Percentiles rank a stretch among this genome's conserved stretches.
Conservation (phyloP, 2,113 vertebrate genomes). For the Sitta europaea region DNA sequence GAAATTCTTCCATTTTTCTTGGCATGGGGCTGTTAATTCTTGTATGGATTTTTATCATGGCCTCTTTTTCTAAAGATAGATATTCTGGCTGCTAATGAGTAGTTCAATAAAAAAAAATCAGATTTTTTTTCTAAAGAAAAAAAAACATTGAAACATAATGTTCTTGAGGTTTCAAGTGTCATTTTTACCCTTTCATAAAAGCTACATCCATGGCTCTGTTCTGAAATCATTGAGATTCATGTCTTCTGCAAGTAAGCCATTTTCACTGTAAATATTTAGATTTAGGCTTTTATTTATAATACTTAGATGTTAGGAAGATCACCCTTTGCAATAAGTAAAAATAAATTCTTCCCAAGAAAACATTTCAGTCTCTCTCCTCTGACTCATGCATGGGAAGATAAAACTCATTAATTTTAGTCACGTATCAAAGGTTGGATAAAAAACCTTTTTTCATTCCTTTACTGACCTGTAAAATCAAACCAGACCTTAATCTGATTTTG, state of each 20-base stretch:
- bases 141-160: background rate
- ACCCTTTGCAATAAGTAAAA: background rate
- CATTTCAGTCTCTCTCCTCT: background rate
- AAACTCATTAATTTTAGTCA: background rate
- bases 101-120: background rate
- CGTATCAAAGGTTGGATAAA: background rate
- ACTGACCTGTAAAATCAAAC: background rate
- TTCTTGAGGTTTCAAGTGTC: background rate
- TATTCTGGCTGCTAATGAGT: background rate
- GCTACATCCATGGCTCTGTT: background rate
- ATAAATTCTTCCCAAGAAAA: background rate
- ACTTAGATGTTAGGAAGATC: background rate
- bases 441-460: background rate
- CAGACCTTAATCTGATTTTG: background rate
- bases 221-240: background rate
- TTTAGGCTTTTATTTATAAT: background rate
- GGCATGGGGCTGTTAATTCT: background rate
- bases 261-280: background rate
- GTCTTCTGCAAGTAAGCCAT: background rate
- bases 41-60: background rate
- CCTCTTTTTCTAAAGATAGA: background rate
- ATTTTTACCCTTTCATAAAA: background rate
- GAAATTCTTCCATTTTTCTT: slow-evolving; percentile 14
- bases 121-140: background rate
- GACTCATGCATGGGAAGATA: background rate